These are phyloP conservation scores for Hemibagrus guttatus DNA, from an alignment of 2,797 vertebrate genomes.

Conservation along the genomic window DNA sequence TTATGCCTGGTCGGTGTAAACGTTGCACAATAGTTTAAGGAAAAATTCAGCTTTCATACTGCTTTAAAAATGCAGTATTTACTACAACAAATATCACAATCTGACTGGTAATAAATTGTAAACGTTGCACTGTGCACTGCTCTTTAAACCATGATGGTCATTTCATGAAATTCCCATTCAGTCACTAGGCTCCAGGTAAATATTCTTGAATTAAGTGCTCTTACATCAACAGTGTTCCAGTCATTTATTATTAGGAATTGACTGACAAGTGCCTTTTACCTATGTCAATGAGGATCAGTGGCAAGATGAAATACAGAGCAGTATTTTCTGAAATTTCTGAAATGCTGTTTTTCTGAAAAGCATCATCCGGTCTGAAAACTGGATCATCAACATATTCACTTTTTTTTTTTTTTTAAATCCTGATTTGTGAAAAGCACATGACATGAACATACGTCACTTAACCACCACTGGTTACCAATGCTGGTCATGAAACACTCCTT, in stretches of 20 bases:
- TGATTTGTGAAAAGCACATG: not conserved
- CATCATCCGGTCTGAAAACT: too few relatives aligned
- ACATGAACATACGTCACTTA: not conserved
- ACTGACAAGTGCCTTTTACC: not conserved
- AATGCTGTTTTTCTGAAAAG: too few relatives aligned
- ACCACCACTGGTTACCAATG: not conserved
- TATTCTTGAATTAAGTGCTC: constrained; percentile 3
- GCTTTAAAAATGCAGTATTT: not conserved
- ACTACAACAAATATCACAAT: not conserved
- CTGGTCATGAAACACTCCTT: not conserved
- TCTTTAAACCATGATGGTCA: not conserved
- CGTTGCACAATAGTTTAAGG: not conserved
- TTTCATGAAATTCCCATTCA: not conserved
- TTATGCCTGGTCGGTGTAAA: too few relatives aligned
- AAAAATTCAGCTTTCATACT: not conserved
- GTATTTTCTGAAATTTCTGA: too few relatives aligned
- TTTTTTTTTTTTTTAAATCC: not conserved
- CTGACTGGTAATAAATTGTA: not conserved
- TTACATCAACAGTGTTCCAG: not conserved
- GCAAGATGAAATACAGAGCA: not conserved
- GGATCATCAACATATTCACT: too few relatives aligned
- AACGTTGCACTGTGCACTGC: not conserved
- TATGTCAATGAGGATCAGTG: not conserved
- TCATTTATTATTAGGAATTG: constrained; percentile 1
- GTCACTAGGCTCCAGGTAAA: not conserved